Base-by-base conservation (phyloP, 2,797 vertebrate genomes). In the Valencia hispanica region DNA sequence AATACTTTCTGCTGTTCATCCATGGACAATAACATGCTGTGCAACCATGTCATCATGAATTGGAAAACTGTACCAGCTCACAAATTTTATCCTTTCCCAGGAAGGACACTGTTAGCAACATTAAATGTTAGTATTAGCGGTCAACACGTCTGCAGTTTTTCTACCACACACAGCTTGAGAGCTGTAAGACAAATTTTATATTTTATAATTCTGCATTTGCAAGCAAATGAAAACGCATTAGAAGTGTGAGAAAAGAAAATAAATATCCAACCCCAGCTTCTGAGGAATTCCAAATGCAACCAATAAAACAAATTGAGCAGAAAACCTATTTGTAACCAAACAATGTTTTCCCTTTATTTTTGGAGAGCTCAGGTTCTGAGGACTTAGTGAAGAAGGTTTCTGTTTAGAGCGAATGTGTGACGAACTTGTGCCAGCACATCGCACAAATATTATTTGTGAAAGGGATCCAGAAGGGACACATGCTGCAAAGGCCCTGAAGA, bases 231-330 rank as follows among this genome's bases (percentile, higher is more conserved):
- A 86, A 91, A 88, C 77, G 86, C 79, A 84, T 89, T 85, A 80
- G 17, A 85, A 84, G 83, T 8, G 4, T 55, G 70, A 80, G 82
- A 83, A 41, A 70, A 79, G 81, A 85, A 77, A 74, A 83, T 88
- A 89, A 36, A 3, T 36, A 34, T 91, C 82, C 82, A 70, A 72
- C 79, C 48, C 45, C 55, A 73, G 68, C 70, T 68, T 89, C 80
- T 73, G 70, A 55, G 14, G 43, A 90, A 89, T 82, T 89, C 88
- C 84, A 92, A 91, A 82, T 70, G 86, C 85, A 86, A 89, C 89
- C 81, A 89, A 89, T 92, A 92, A 94, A 94, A 91, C 74, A 86
- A 92, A 93, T 85, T 77, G 84, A 92, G 92, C 88, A 91, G 88
- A 89, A 90, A 87, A 92, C 87, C 51, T 78, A 83, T 87, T 86